These are phyloP conservation scores for Patella depressa DNA, from an alignment of 2,888 invertebrate genomes.

Conservation along the genomic window DNA sequence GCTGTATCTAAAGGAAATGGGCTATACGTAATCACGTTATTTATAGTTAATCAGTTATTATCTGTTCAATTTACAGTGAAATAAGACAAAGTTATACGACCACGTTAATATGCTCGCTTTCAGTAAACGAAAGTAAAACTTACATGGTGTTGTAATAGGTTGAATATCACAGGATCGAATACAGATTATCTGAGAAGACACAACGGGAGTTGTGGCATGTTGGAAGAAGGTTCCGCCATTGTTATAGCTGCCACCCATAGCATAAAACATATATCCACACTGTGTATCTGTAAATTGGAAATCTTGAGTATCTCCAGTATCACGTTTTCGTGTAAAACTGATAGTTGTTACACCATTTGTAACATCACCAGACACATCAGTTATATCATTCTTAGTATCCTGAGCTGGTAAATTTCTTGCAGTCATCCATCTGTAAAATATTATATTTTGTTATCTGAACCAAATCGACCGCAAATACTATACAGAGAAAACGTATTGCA, in stretches of 20 bases:
- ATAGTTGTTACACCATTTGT: constrained; percentile 40
- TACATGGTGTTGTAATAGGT: no score
- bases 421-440: constrained; percentile 20
- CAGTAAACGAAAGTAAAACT: no score
- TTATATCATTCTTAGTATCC: constrained; percentile 39
- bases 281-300: constrained; percentile 34
- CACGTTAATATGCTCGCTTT: no score
- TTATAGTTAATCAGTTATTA: no score
- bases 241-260: constrained; percentile 39
- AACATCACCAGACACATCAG: constrained; percentile 26
- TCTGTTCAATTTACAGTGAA: no score
- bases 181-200: constrained; percentile 26
- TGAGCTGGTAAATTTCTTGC: constrained; percentile 22
- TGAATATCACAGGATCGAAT: constrained; percentile 19
- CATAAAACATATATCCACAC: constrained; percentile 65
- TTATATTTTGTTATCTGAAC: no score
- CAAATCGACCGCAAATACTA: no score
- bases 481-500: no score
- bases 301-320: constrained; percentile 36
- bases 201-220: constrained; percentile 26
- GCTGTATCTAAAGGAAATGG: no score
- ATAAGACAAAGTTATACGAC: no score
- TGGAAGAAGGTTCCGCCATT: constrained; percentile 8
- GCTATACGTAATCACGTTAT: no score
- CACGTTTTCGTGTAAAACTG: constrained; percentile 39